Conservation (phyloP, 2,113 vertebrate species). For the Erythrocercus mccallii region DNA sequence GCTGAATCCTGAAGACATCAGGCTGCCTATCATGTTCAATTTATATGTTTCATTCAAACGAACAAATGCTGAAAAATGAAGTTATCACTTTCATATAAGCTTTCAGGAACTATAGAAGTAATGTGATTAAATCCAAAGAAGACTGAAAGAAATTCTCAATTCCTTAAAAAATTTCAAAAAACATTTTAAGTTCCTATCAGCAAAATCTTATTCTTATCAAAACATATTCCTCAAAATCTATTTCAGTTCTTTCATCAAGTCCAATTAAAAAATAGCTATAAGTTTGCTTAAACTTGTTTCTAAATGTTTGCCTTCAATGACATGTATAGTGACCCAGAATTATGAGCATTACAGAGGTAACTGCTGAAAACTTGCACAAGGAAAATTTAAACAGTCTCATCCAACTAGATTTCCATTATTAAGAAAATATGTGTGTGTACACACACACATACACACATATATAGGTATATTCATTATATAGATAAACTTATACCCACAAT, state of each 20-base stretch:
- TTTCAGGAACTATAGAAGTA: background rate
- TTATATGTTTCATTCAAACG: background rate
- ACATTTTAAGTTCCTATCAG: background rate
- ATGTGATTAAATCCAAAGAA: background rate
- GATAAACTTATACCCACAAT: background rate
- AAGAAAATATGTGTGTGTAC: background rate
- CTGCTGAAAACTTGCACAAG: background rate
- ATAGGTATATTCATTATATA: background rate
- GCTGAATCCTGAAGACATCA: background rate
- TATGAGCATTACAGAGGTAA: background rate
- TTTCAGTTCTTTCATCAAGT: background rate
- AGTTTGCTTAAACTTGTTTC: background rate
- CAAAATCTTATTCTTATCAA: background rate
- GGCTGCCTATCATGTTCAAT: background rate
- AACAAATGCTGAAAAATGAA: background rate
- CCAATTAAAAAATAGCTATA: background rate
- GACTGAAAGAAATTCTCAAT: background rate
- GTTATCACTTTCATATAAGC: background rate
- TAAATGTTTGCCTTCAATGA: background rate
- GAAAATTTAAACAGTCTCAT: background rate
- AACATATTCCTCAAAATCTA: background rate
- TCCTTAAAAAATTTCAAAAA: background rate
- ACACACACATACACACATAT: fast-evolving
- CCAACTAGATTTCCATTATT: background rate
- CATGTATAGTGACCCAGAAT: background rate